Conservation (phyloP, 2,113 vertebrate genomes). For the Zingel zingel region DNA sequence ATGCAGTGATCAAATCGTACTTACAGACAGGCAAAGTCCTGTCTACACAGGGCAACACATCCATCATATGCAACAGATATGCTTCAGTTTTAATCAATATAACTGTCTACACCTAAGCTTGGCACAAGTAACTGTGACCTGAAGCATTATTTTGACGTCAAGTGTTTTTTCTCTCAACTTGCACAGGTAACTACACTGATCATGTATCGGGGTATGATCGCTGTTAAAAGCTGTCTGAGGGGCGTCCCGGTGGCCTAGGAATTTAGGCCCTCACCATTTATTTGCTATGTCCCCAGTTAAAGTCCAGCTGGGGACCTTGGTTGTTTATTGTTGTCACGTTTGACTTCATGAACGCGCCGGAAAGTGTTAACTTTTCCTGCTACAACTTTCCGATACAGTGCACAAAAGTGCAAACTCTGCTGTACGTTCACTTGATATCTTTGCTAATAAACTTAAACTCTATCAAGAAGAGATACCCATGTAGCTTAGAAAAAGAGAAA, state of each 20-base stretch:
- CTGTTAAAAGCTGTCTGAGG: neutral
- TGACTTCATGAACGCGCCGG: no score
- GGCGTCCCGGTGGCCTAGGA: neutral
- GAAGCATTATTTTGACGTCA: neutral
- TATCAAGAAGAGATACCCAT: no score
- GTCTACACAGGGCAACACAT: neutral
- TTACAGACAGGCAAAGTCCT: constrained; percentile 1
- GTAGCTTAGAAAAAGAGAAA: neutral
- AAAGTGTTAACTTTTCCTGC: no score
- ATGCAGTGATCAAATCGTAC: neutral
- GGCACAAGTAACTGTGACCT: neutral
- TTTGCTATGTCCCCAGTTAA: neutral
- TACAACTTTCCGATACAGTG: no score
- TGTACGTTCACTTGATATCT: no score
- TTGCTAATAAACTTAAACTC: no score
- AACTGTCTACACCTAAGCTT: neutral
- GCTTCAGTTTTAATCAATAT: constrained; percentile 19
- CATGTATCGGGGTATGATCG: neutral
- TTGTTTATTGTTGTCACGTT: no score
- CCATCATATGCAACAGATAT: constrained; percentile 9
- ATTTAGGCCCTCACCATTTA: neutral
- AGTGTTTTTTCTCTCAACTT: neutral
- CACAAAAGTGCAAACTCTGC: no score
- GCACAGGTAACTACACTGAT: neutral
- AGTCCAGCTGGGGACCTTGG: neutral